phyloP scores from a whole-genome alignment of 2,888 invertebrate species.

The Sinelater perroti region DNA sequence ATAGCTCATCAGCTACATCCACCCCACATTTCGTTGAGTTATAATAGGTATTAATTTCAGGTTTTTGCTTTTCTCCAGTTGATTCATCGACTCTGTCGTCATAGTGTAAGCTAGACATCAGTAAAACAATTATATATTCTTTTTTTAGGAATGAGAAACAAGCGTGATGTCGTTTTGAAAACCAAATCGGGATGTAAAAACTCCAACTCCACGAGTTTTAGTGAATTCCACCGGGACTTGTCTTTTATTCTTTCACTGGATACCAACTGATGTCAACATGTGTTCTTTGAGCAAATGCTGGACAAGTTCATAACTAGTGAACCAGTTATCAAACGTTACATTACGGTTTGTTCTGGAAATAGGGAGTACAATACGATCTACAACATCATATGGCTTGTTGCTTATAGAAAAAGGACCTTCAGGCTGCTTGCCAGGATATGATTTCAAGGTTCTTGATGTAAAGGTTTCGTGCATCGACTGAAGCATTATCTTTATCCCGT shows the following conservation, averaged over 20 bases:
- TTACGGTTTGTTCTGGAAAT: conserved; percentile 44
- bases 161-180: not conserved
- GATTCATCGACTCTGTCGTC: too few relatives aligned
- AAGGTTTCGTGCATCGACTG: not conserved
- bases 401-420: conserved; percentile 39
- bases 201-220: too few relatives aligned
- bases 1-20: too few relatives aligned
- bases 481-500: not conserved
- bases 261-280: not conserved
- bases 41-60: not conserved
- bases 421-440: not conserved
- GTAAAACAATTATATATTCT: not conserved
- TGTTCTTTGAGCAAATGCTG: not conserved
- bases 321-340: conserved; percentile 49
- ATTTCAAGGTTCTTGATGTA: not conserved
- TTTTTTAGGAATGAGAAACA: not conserved
- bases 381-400: conserved; percentile 39
- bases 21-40: too few relatives aligned
- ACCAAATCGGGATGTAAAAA: not conserved
- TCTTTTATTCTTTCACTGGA: not conserved
- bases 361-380: conserved; percentile 34
- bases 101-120: conserved; percentile 1
- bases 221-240: too few relatives aligned
- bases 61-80: not conserved
- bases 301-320: conserved; percentile 30